Base-by-base conservation (phyloP, 2,888 invertebrate species). In the Caenorhabditis sp. region DNA sequence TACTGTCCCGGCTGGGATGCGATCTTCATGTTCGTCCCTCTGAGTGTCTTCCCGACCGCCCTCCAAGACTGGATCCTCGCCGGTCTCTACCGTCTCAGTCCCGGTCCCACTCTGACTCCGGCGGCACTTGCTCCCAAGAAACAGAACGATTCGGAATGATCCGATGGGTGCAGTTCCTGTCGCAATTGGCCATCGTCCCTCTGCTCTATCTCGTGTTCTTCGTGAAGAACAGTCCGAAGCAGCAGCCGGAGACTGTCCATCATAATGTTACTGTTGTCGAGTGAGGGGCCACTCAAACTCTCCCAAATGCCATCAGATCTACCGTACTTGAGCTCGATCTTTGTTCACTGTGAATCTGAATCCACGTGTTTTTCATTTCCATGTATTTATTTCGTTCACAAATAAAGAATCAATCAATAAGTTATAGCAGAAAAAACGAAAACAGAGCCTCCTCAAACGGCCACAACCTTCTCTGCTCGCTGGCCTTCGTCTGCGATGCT, bases 1-100 rank as follows among this genome's bases (percentile, higher is more conserved):
- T 82, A 86, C 58, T 66, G 78, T 41, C 81, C 84, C 13, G 86
- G 86, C 20, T 83, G 81, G 81, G 86, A 86, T 50, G 86, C 86
- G 5, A 79, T 82, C 8, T 79, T 86, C 61, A 61, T 84, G 56
- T 86, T 86, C 66, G 76, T 86, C 22, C 86, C 86, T 5, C 56
- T 86, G 8, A 78, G 78, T 39, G 61, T 83, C 24, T 52, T 84
- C 17, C 85, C 86, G 9, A 84, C 85, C 13, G 70, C 53, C 35
- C 11, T 79, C n/a, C 82, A 83, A 70, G 84, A 84, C 43, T 59
- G 46, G 32, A 63, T 84, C 13, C 65, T 84, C 9, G 65, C 72
- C 20, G 41, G 41, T 2, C 68, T 83, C 65, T 84, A 84, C 45
- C 27, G 37, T 13, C 52, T 84, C 32, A 81, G 78, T n/a, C 84